Evolutionary conservation across 2,888 invertebrate species (phyloP), one percentile per base, ranked within the genome.

Genomic region (Brachylomia viminalis): DNA sequence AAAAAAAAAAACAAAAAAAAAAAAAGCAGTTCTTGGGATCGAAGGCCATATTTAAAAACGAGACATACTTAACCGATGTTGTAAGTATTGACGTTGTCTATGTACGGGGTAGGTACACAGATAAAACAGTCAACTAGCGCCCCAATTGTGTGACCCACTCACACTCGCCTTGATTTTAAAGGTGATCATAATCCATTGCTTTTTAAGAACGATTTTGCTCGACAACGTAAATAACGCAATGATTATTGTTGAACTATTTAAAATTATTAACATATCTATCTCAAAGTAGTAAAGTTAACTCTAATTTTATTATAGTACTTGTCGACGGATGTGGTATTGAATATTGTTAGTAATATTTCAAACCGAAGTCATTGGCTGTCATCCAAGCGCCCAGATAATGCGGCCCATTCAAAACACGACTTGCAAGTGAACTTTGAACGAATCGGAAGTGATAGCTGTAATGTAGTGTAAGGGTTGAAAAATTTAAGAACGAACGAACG

Each of bases 331-430:
- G 72, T 23, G 67, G 47, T 79, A 73, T 87, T 79, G 80, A 73
- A 87, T 82, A 86, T 74, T 80, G 80, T 82, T 68, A 58, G 71
- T 49, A 73, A 82, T 87, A 86, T 77, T 80, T 86, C 77, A 87
- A 79, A 75, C 17, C 10, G 58, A 20, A 56, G 52, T 73, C 62
- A 80, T 87, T 86, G 86, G 88, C 84, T 27, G 65, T 59, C 62
- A 78, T 84, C 88, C 86, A 86, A 86, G 59, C 67, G 56, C n/a
- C n/a, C 42, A 20, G 71, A 79, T 81, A 86, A 81, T 75, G 75
- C 73, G 45, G 2, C n/a, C 79, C 42, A 87, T 83, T 75, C 75
- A 79, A 54, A 56, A 27, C 15, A 11, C 73, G 77, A 78, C 33
- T 58, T 54, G 17, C 54, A 10, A 70, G 52, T 76, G 45, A 42